Evolutionary conservation across 2,888 invertebrate species (phyloP), one percentile per base, ranked within the genome.

Genomic region (Leptinotarsa peninsularis): DNA sequence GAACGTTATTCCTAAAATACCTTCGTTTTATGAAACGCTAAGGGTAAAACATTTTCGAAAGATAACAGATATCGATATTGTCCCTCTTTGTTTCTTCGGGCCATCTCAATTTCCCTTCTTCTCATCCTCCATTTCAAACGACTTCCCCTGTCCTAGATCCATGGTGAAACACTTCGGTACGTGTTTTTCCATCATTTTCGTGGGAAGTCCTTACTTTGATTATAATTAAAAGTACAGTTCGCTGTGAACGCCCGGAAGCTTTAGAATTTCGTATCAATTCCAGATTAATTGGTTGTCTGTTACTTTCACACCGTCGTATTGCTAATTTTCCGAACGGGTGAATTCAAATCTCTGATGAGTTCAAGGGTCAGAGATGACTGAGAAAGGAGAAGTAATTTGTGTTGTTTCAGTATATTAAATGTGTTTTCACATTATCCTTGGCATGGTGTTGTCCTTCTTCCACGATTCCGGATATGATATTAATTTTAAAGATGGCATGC

Each of bases 241-340:
- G 63, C 63, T 63, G 27, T 63, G 63, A 63, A 63, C 23, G 1
- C 23, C 58, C 58, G 23, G 10, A 23, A 33, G 58, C 23, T 58
- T 21, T 4, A 58, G 58, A 58, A 13, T n/a, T 63, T 33, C n/a
- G 63, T 63, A 63, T 63, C 63, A 63, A 56, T 63, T 63, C 13
- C 27, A n/a, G n/a, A 63, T 63, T 63, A 63, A 63, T 33, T 33
- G n/a, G 33, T 63, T 63, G 43, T 63, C 63, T 33, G 63, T 33
- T 18, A 27, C 63, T 33, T 63, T 43, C 21, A 17, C 58, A 33
- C 4, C 63, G 33, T 63, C 33, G 33, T 33, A 63, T 43, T 63
- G 63, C 63, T 63, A 63, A 63, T 63, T 63, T 63, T 17, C 27
- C 58, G 4, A 58, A 7, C 3, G 63, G 63, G 7, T 63, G 7